Evolutionary conservation across 2,797 vertebrate genomes (phyloP).

Genomic region (Sparidentex hasta): DNA sequence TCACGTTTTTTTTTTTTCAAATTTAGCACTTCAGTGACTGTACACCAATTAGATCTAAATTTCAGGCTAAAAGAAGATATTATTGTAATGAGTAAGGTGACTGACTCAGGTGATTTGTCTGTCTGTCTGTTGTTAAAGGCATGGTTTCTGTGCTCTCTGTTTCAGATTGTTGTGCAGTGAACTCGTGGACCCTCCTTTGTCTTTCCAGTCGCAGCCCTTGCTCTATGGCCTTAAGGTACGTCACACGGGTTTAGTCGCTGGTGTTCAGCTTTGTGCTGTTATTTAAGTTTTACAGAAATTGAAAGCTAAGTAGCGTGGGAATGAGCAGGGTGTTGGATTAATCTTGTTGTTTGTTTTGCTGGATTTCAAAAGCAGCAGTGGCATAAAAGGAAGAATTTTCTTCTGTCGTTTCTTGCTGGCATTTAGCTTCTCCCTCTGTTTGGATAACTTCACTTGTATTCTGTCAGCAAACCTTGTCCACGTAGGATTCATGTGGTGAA

Average conservation of each 20-base stretch:
- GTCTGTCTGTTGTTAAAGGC: slow-evolving; percentile 25
- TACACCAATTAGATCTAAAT: not conserved
- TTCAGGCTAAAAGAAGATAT: not conserved
- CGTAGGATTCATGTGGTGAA: slow-evolving; percentile 11
- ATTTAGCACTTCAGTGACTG: no score
- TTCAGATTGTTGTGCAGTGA: slow-evolving; percentile 73
- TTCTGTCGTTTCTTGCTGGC: not conserved
- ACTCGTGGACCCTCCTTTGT: slow-evolving; percentile 53
- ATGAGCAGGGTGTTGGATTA: slow-evolving; percentile 53
- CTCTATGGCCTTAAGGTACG: slow-evolving; percentile 87
- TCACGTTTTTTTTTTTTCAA: no score
- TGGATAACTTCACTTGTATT: not conserved
- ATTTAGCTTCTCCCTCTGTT: not conserved
- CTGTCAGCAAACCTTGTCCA: not conserved
- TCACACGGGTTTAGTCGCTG: slow-evolving; percentile 41
- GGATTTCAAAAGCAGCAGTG: slow-evolving; percentile 30
- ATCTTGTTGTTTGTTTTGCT: slow-evolving; percentile 53
- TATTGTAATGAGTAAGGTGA: not conserved
- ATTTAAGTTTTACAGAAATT: slow-evolving; percentile 41
- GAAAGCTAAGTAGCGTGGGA: slow-evolving; percentile 68
- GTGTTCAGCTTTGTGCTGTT: slow-evolving; percentile 26
- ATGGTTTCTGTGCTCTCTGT: slow-evolving; percentile 36
- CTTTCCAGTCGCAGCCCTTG: slow-evolving; percentile 55
- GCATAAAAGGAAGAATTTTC: slow-evolving; percentile 24
- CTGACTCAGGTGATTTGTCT: not conserved